A percentile compares a stretch with the other conserved stretches of the same genome.
Evolutionary conservation across 92 coral and sea anemone genomes (phyloP).

Genomic region (Porites cylindrica): DNA sequence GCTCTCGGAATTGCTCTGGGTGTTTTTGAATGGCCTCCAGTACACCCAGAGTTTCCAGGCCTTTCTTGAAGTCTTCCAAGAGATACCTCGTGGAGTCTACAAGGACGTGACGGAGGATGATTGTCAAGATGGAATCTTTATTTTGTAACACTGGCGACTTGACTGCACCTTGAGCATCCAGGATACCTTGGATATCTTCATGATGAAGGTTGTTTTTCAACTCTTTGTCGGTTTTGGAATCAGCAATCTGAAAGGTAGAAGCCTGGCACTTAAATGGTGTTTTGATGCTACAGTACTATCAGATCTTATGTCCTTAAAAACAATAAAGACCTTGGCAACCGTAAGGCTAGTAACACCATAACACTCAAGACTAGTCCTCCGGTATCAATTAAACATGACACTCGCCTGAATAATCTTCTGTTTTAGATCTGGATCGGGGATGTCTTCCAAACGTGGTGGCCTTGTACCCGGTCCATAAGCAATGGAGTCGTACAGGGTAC

Average conservation of each 20-base stretch:
- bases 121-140: slow-evolving; percentile 1
- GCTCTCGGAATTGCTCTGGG: slow-evolving; percentile 57
- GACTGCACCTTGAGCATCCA: slow-evolving; percentile 58
- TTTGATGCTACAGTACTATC: slow-evolving; percentile 4
- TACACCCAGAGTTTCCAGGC: slow-evolving; percentile 53
- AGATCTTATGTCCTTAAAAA: slow-evolving; percentile 7
- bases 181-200: slow-evolving; percentile 42
- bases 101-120: slow-evolving; percentile 40
- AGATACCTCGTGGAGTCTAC: slow-evolving; percentile 51
- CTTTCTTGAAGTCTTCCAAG: slow-evolving; percentile 60
- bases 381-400: neutral
- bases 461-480: slow-evolving; percentile 26
- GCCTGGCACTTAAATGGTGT: slow-evolving; percentile 13
- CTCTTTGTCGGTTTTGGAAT: slow-evolving; percentile 10
- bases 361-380: too few relatives aligned
- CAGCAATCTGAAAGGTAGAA: slow-evolving; percentile 36
- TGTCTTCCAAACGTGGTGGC: slow-evolving; percentile 26
- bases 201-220: slow-evolving; percentile 16
- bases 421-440: slow-evolving; percentile 33
- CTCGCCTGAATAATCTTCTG: slow-evolving; percentile 22
- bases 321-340: slow-evolving; percentile 23
- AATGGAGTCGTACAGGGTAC: slow-evolving; percentile 46
- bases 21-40: slow-evolving; percentile 28
- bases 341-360: neutral
- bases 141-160: neutral